These are phyloP conservation scores for Macroglossus sobrinus DNA, from an alignment of 2,113 vertebrate genomes.

Conservation along the genomic window DNA sequence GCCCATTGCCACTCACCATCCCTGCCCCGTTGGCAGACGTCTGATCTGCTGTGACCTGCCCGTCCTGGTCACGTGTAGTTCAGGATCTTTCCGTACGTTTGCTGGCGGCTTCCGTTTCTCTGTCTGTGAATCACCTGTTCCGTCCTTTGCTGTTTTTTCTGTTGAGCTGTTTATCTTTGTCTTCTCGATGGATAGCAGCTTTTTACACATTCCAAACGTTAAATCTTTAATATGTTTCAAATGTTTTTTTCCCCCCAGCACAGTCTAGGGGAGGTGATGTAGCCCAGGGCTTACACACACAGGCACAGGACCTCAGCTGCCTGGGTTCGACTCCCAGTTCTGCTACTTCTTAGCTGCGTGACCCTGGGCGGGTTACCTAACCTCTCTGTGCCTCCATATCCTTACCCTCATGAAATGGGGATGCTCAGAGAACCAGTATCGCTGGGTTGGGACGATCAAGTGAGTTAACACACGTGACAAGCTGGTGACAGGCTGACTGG, in stretches of 20 bases:
- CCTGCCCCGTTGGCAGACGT: not conserved
- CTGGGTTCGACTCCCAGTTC: not conserved
- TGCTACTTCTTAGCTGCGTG: not conserved
- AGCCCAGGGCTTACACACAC: not conserved
- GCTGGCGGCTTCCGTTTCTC: not conserved
- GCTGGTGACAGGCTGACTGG: not conserved
- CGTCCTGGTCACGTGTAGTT: no score
- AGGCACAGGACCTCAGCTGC: no score
- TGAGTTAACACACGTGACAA: not conserved
- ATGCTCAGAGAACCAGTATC: not conserved
- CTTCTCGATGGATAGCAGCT: not conserved
- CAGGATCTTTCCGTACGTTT: not conserved
- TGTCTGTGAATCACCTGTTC: not conserved
- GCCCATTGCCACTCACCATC: not conserved
- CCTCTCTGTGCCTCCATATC: not conserved
- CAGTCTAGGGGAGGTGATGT: accelerated
- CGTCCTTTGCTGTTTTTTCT: not conserved
- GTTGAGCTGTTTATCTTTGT: not conserved
- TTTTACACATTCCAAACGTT: not conserved
- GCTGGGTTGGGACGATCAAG: not conserved
- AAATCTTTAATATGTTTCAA: not conserved
- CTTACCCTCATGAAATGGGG: not conserved
- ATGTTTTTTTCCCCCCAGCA: not conserved
- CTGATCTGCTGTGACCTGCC: accelerated
- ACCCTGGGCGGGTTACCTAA: not conserved